Base-by-base conservation (phyloP, 2,888 invertebrate species). In the Thecocarcelia acutangulata region DNA sequence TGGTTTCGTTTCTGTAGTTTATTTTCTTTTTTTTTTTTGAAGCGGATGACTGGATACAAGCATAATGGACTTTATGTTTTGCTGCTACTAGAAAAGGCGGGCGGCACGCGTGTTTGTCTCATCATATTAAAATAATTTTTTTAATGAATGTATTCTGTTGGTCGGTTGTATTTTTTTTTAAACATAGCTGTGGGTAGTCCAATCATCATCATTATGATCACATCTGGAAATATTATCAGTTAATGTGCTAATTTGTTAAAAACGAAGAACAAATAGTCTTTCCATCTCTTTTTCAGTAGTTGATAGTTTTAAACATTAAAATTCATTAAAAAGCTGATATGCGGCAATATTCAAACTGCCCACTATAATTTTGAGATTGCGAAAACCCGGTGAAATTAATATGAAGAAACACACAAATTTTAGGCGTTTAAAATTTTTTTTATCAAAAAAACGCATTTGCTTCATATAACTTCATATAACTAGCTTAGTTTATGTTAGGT, bases 61-160 rank as follows among this genome's bases (percentile, higher is more conserved):
- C 24, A 24, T 5, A n/a, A n/a, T 24, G 24, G 24, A 5, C 37
- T 44, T 13, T 15, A 46, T 40, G 15, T 24, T 48, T 46, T 19
- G n/a, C n/a, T 54, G 56, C 19, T 44, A 61, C 1, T 17, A 12
- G 24, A 21, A 24, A n/a, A 52, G 19, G 13, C 15, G 11, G 52
- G 17, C 46, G 52, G 17, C 46, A 77, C 40, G 69, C 69, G 63
- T 48, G 17, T 74, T 58, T 40, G 52, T 28, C 63, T 66, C 59
- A 79, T 73, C n/a, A 66, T 66, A 72, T 72, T 70, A 64, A 24
- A 15, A 58, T 40, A 58, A 44, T 42, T 28, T 54, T 54, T 46
- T 64, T 15, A 50, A 59, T 66, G 42, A 54, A 37, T 42, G 28
- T 5, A n/a, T 17, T 40, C 54, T 70, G 3, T 59, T 59, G 21